Evolutionary conservation across 2,113 vertebrate species (phyloP).

Genomic region (Macaca mulatta): DNA sequence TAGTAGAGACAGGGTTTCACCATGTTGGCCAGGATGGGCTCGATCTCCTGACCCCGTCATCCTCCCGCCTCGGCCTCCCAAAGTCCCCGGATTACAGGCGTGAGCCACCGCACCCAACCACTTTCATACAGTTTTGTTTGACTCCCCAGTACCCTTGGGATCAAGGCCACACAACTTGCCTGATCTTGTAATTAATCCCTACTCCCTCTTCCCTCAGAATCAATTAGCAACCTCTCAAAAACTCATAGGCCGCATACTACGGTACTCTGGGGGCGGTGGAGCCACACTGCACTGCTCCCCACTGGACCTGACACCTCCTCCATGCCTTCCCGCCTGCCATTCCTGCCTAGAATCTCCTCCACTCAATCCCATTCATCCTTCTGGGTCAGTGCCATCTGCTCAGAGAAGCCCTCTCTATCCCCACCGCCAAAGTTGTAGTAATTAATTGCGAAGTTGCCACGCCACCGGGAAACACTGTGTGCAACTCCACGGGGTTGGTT

Average conservation of each 20-base stretch:
- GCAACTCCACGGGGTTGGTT: background rate
- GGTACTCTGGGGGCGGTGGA: too few species aligned
- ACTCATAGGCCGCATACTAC: background rate
- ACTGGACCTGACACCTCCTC: background rate
- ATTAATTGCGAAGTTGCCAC: background rate
- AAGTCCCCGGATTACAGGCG: too few species aligned
- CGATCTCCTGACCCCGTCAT: too few species aligned
- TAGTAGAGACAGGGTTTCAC: too few species aligned
- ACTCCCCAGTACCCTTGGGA: background rate
- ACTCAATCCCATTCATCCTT: background rate
- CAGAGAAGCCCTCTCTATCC: background rate
- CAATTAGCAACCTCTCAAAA: background rate
- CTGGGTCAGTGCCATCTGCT: background rate
- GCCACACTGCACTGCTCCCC: background rate
- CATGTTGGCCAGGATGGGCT: too few species aligned
- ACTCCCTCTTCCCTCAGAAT: background rate
- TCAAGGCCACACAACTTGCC: background rate
- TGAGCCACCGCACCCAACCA: too few species aligned
- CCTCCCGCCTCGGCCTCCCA: too few species aligned
- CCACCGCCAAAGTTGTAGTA: background rate
- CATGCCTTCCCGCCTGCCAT: background rate
- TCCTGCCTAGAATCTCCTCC: background rate
- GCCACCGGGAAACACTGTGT: background rate
- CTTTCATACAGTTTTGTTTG: background rate
- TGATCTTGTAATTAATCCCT: background rate